These are phyloP conservation scores for Diadophis punctatus DNA, from an alignment of 2,113 vertebrate genomes.

Conservation along the genomic window DNA sequence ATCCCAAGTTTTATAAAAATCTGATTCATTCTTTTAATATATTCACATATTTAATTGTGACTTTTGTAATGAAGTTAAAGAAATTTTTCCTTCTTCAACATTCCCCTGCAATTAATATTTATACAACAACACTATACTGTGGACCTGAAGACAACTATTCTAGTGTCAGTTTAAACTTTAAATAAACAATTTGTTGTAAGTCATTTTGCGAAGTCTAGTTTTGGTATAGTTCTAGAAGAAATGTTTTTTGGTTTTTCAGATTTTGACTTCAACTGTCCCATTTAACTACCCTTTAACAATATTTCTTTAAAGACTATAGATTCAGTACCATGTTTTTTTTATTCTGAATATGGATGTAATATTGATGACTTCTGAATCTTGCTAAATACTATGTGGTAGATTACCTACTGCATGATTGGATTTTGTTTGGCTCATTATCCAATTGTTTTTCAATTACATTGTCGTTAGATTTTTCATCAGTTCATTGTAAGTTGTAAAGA, in stretches of 20 bases:
- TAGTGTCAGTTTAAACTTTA: not conserved
- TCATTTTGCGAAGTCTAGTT: not conserved
- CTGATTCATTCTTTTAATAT: too few relatives aligned
- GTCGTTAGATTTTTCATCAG: not conserved
- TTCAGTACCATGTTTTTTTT: not conserved
- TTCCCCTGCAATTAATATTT: not conserved
- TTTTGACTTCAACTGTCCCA: not conserved
- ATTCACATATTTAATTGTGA: not conserved
- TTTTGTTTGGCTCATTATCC: not conserved
- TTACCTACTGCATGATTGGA: not conserved
- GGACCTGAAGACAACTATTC: not conserved
- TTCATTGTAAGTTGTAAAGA: not conserved
- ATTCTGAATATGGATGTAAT: not conserved
- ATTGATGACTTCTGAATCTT: not conserved
- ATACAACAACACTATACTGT: not conserved
- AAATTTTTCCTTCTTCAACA: not conserved
- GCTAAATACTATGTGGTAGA: not conserved
- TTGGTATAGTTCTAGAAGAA: not conserved
- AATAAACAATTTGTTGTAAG: not conserved
- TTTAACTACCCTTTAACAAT: not conserved
- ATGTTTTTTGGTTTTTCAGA: not conserved
- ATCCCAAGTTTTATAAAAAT: too few relatives aligned
- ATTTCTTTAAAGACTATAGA: not conserved
- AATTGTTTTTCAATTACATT: not conserved
- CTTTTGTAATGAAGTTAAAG: not conserved